Evolutionary conservation across 1,140 invertebrate genomes (phyloP).

Genomic region (honey bee (Apis mellifera)): DNA sequence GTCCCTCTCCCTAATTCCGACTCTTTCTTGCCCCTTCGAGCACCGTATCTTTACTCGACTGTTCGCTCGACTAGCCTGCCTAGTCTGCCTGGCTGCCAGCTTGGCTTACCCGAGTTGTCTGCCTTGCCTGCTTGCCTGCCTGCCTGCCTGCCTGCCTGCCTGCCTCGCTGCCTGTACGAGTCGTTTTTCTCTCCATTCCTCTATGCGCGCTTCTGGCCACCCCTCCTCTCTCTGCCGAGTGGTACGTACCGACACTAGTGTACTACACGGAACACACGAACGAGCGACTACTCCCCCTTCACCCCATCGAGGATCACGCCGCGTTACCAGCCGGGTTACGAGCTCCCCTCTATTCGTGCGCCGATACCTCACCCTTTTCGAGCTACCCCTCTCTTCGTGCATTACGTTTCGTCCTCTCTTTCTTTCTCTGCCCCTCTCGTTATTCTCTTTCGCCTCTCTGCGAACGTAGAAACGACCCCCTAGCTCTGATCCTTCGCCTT

Average conservation of each 20-base stretch:
- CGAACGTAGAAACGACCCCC: slow-evolving; percentile 30
- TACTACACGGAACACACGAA: slow-evolving; percentile 9
- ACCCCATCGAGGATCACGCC: slow-evolving; percentile 25
- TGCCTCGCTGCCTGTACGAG: slow-evolving; percentile 14
- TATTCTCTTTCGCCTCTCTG: slow-evolving; percentile 16
- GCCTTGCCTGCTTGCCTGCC: not conserved
- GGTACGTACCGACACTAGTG: slow-evolving; percentile 32
- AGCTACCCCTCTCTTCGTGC: slow-evolving; percentile 14
- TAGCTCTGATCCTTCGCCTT: slow-evolving; percentile 4
- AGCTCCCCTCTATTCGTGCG: slow-evolving; percentile 46
- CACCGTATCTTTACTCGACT: not conserved
- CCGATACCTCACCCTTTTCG: slow-evolving; percentile 42
- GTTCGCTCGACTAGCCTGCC: slow-evolving; percentile 9
- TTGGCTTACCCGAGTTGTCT: not conserved
- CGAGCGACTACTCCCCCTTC: slow-evolving; percentile 40
- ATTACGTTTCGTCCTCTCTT: slow-evolving; percentile 20
- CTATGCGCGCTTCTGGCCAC: slow-evolving; percentile 35
- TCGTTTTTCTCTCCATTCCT: slow-evolving; percentile 47
- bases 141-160: slow-evolving; percentile 13
- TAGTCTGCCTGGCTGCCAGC: slow-evolving; percentile 4
- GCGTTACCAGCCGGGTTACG: slow-evolving; percentile 60
- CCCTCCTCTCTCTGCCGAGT: slow-evolving; percentile 23
- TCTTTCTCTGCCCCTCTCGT: slow-evolving; percentile 21
- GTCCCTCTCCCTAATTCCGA: slow-evolving; percentile 3
- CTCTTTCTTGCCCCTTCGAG: slow-evolving; percentile 22